phyloP scores from a whole-genome alignment of 1,140 invertebrate genomes.

The Adoxophyes honmai region DNA sequence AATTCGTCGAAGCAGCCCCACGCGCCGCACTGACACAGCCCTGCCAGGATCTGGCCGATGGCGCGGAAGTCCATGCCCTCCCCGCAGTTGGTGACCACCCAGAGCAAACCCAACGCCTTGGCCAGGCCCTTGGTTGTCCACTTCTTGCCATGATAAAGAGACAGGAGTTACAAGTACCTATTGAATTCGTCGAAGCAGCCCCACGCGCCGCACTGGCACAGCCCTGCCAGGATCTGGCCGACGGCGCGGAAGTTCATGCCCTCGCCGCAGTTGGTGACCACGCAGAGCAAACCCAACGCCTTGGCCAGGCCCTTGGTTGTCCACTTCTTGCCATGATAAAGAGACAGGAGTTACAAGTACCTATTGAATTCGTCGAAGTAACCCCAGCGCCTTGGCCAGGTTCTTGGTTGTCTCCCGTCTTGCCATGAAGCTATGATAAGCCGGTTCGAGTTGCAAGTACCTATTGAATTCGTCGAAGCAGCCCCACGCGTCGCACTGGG shows the following conservation, averaged over 20 bases:
- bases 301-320: conserved; percentile 93
- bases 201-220: conserved; percentile 87
- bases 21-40: conserved; percentile 88
- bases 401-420: no score
- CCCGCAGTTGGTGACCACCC: conserved; percentile 94
- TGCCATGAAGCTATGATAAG: no score
- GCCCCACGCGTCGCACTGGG: conserved; percentile 86
- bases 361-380: conserved; percentile 93
- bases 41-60: conserved; percentile 90
- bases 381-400: conserved; percentile 88
- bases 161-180: conserved; percentile 2
- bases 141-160: no score
- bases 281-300: conserved; percentile 89
- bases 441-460: no score
- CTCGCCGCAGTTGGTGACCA: conserved; percentile 95
- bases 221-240: conserved; percentile 87
- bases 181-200: conserved; percentile 93
- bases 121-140: conserved; percentile 94
- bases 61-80: conserved; percentile 94
- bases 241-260: conserved; percentile 93
- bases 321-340: no score
- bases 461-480: conserved; percentile 92
- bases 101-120: conserved; percentile 91
- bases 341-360: no score
- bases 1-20: conserved; percentile 96